Base-by-base conservation (phyloP, 35 echinoderm and acorn worm species). In the Chiridota heheva region DNA sequence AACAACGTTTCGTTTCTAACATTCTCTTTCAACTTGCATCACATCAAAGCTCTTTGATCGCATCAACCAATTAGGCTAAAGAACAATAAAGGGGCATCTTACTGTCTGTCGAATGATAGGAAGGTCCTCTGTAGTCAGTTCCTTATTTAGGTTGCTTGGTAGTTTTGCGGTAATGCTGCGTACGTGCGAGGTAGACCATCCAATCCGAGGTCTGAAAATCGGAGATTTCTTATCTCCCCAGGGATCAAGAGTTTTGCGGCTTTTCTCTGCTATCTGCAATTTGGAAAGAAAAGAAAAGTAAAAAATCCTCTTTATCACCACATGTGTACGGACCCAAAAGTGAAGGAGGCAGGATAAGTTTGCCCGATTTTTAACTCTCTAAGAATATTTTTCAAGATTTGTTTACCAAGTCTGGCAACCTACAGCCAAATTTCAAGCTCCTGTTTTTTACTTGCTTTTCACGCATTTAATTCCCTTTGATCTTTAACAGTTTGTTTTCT, bases 51-150 rank as follows among this genome's bases (percentile, higher is more conserved):
- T 53, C 48, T 53, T 53, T 13, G 48, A 22, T 13, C 1, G 2
- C 55, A 2, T 55, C n/a, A n/a, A n/a, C n/a, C n/a, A n/a, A n/a
- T n/a, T n/a, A n/a, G n/a, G n/a, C n/a, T n/a, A n/a, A n/a, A n/a
- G n/a, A n/a, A n/a, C 47, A 36, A 0, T 13, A 22, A 22, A 13
- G 48, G 10, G 48, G 22, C 22, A 53, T 20, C 84, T 65, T 92
- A 98, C 95, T 42, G 62, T 85, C 77, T 85, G 76, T 46, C 95
- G 67, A 4, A 98, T 98, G 8, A 37, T 73, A 26, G 85, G 59
- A 1, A 98, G 51, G 73, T 98, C 95, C 4, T 91, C 89, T 40
- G 68, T 83, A 5, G 89, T 91, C 22, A 92, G 32, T 4, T 64
- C 81, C 0, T 35, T 63, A 20, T 87, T 98, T 32, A 39, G 67